phyloP scores from a whole-genome alignment of 92 coral and sea anemone genomes.

The Palythoa grandiflora region DNA sequence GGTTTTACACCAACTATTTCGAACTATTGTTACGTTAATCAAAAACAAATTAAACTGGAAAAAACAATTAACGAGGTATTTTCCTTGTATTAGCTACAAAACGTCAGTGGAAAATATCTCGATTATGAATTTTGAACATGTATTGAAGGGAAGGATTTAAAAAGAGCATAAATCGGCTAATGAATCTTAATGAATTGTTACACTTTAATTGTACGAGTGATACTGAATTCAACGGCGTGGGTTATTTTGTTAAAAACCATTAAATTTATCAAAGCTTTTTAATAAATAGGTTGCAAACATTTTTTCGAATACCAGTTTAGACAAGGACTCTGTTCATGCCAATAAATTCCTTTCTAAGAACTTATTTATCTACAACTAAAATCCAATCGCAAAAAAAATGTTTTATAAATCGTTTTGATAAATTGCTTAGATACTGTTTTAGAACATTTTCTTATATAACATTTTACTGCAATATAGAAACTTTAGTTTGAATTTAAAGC shows the following conservation, averaged over 20 bases:
- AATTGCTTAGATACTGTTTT: too few relatives aligned
- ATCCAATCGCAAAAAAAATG: too few relatives aligned
- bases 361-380: too few relatives aligned
- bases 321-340: too few relatives aligned
- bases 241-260: neutral
- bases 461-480: too few relatives aligned
- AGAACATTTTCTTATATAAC: too few relatives aligned
- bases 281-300: too few relatives aligned
- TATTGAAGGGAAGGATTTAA: neutral
- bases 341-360: too few relatives aligned
- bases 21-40: slow-evolving; percentile 32
- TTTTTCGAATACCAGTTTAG: too few relatives aligned
- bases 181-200: neutral
- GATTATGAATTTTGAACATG: neutral
- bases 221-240: slow-evolving; percentile 4
- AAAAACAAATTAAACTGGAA: slow-evolving; percentile 4
- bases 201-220: neutral
- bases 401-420: too few relatives aligned
- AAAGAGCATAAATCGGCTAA: neutral
- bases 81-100: slow-evolving; percentile 3
- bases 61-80: neutral
- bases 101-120: neutral
- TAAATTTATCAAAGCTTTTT: too few relatives aligned
- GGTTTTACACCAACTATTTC: slow-evolving; percentile 5
- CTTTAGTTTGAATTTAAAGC: too few relatives aligned